Evolutionary conservation across 2,888 invertebrate species (phyloP), one percentile per base, ranked within the genome.

Genomic region (Xestobium rufovillosum): DNA sequence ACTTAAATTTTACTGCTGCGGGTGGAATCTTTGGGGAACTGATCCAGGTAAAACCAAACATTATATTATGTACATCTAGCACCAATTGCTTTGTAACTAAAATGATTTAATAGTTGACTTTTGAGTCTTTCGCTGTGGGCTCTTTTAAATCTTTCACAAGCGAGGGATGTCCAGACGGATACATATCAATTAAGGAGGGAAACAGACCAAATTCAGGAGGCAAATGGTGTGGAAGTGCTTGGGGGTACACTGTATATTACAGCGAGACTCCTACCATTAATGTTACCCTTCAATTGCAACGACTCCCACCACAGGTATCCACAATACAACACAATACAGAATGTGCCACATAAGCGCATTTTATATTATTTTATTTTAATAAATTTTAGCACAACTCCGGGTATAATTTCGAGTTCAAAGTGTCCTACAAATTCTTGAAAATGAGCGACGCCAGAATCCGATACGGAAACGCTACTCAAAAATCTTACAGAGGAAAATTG

Each of bases 241-340:
- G 83, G 82, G 84, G 85, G 3, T 84, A 85, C 63, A 84, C 84
- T 1, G 85, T 86, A 31, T 87, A 85, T 66, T 86, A 85, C 71
- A 85, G 84, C 62, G 85, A 86, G 65, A 82, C 83, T 4, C 72
- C 79, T 48, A 83, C 82, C 48, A 78, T 87, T 50, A 85, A 84
- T 63, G 72, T 87, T 63, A 81, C 83, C 4, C 67, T 86, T 39
- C 72, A 75, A 56, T 65, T 85, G 45, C 77, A 79, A 51, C 73
- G 78, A 47, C 67, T 83, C 34, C 79, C 80, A 51, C 82, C 80
- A 67, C 82, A 83, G 78, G 83, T 83, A 57, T n/a, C n/a, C n/a
- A 62, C 63, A 45, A 16, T n/a, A n/a, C n/a, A n/a, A n/a, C n/a
- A n/a, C n/a, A n/a, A n/a, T 33, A n/a, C n/a, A 13, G 30, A 27